Evolutionary conservation across 2,797 vertebrate genomes (phyloP), one percentile per base, ranked within the genome.

Genomic region (Amphiprion clarkii): DNA sequence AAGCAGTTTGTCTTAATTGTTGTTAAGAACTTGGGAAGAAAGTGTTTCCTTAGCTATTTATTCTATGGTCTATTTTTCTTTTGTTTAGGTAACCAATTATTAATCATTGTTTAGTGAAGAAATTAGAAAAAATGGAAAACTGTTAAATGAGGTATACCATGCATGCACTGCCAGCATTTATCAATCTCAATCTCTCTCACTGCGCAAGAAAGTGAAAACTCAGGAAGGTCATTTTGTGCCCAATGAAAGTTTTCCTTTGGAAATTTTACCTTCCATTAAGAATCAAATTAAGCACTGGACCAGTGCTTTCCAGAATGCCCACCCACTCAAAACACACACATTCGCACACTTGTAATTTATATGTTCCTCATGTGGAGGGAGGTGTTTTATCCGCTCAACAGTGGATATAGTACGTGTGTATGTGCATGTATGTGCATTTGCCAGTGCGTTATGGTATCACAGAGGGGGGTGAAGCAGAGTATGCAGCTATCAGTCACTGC

Each of bases 161-260:
- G 93, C 93, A 86, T 91, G 92, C 89, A 82, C 88, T 89, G 92
- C 89, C 81, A 85, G 84, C 84, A 87, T 86, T 83, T 94, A 95
- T 95, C 93, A 94, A 93, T 94, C 93, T 94, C 91, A 94, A 88
- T 94, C 85, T 86, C 85, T 69, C 82, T 83, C 83, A 64, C 56
- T 74, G 86, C 56, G 83, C 27, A 51, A 79, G 76, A 93, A 90
- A 94, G 92, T 91, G 85, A 90, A 94, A 92, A 91, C 88, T 88
- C 84, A 93, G 85, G 85, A 93, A 94, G 92, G 90, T 89, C 79
- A 93, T 94, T 94, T 94, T 92, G 89, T 86, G 89, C 85, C 74
- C 93, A 92, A 94, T 95, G 88, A 87, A 95, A 95, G 91, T 93
- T 95, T 95, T 94, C 94, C 93, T 93, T 88, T 86, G 84, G 87